Conservation (phyloP, 2,797 vertebrate genomes). For the Mycteria americana region DNA sequence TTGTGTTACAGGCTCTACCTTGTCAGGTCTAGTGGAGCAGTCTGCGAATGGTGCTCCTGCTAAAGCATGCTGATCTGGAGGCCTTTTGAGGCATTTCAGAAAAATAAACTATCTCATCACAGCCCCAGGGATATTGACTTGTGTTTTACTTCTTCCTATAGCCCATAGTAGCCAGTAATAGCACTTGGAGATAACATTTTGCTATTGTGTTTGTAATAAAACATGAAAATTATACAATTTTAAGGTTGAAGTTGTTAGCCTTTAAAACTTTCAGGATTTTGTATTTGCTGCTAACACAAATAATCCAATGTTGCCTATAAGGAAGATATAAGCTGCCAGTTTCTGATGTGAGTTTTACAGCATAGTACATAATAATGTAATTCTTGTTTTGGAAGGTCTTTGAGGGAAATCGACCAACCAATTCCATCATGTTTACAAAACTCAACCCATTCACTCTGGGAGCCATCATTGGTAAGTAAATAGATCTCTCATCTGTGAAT, state of each 20-base stretch:
- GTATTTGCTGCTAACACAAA: neutral
- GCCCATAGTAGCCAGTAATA: neutral
- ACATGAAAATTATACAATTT: rapidly evolving
- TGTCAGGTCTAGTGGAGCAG: neutral
- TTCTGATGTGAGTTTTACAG: neutral
- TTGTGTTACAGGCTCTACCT: neutral
- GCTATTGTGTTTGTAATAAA: neutral
- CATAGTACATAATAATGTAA: neutral
- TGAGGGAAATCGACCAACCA: conserved; percentile 96
- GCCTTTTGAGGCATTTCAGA: neutral
- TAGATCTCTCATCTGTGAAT: neutral
- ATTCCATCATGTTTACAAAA: conserved; percentile 94
- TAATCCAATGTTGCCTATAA: neutral
- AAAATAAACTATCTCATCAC: neutral
- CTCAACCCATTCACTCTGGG: conserved; percentile 91
- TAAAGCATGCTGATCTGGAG: neutral
- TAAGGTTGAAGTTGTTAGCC: neutral
- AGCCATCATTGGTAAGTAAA: conserved; percentile 91
- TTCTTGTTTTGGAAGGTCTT: conserved; percentile 83
- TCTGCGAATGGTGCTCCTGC: rapidly evolving
- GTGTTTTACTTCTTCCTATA: neutral
- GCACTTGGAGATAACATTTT: neutral
- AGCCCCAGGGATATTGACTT: neutral
- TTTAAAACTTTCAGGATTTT: neutral
- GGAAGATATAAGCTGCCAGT: neutral